A percentile compares a stretch with the other conserved stretches of the same genome.
These are phyloP conservation scores for Hipposideros larvatus DNA, from an alignment of 2,797 vertebrate species.

Conservation along the genomic window DNA sequence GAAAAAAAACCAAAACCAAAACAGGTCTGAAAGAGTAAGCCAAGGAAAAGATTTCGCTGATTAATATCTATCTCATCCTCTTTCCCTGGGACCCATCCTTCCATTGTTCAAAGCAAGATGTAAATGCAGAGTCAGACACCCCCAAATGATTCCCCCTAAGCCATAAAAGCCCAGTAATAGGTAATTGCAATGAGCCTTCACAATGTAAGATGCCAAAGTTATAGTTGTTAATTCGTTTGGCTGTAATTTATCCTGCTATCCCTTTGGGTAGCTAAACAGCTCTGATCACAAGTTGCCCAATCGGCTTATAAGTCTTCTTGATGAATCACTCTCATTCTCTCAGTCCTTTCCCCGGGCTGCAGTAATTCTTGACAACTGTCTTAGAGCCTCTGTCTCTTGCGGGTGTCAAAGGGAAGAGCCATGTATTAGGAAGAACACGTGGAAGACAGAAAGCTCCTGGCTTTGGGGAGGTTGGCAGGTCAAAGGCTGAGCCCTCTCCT, in stretches of 20 bases:
- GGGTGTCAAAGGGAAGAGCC: background rate
- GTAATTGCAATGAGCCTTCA: conserved; percentile 68
- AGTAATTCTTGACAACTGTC: conserved; percentile 78
- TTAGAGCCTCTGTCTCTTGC: conserved; percentile 63
- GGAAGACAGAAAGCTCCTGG: conserved; percentile 35
- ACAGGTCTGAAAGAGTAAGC: conserved; percentile 20
- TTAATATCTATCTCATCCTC: conserved; percentile 58
- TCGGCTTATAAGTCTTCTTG: conserved; percentile 76
- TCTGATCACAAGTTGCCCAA: conserved; percentile 69
- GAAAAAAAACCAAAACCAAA: background rate
- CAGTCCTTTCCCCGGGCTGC: conserved; percentile 60
- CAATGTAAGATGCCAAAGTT: conserved; percentile 42
- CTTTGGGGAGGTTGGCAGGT: background rate
- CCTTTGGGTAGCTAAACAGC: conserved; percentile 79
- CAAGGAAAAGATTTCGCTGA: conserved; percentile 59
- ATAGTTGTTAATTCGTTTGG: conserved; percentile 76
- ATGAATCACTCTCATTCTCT: conserved; percentile 75
- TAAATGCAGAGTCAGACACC: conserved; percentile 17
- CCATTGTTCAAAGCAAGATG: conserved; percentile 46
- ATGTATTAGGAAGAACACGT: conserved; percentile 34
- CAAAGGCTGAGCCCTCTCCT: background rate
- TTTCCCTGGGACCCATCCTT: conserved; percentile 40
- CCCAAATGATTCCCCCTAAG: background rate
- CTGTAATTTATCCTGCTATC: conserved; percentile 75
- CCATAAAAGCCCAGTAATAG: conserved; percentile 43